Base-by-base conservation (phyloP, 2,888 invertebrate species). In the Sarcophaga carnaria region DNA sequence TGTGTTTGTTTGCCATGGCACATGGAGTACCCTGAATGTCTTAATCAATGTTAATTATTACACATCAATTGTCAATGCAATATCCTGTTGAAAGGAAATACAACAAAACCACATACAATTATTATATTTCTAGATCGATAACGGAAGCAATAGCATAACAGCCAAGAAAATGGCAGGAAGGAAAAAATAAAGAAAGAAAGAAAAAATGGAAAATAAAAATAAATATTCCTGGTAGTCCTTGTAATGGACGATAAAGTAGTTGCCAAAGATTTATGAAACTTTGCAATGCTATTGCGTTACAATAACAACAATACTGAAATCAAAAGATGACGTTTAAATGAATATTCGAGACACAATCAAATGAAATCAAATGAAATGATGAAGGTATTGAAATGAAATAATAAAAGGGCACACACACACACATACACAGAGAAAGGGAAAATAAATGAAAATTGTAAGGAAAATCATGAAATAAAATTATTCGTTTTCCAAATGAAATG, bases 11-110 rank as follows among this genome's bases (percentile, higher is more conserved):
- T 37, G 37, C 37, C 37, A 37, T 37, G 8, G 8, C 8, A 37
- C 8, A 10, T 10, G 10, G 37, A 37, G 8, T 69, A 54, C 22
- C 47, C 64, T 70, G 59, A 75, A 80, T 76, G 25, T 80, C 75
- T 84, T 84, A 80, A 84, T 84, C 75, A 76, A 84, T 80, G 80
- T 84, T 85, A 85, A 85, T 85, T 85, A 85, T 85, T 85, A 80
- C 80, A 85, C 80, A 80, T 85, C 84, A 80, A 80, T 85, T 80
- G 84, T 80, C 84, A 85, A 80, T 85, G 60, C 70, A 85, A 85
- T 85, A 85, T 85, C 84, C 84, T 76, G 80, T 71, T 76, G 66
- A 85, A 62, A 80, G 80, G 75, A 76, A 80, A 80, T 75, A 80
- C 71, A 45, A 84, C 70, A 85, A 85, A 85, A 85, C 76, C 84